Percentiles rank a stretch among this genome's conserved stretches.
Evolutionary conservation across 2,113 vertebrate genomes (phyloP).

Genomic region (Heptranchias perlo): DNA sequence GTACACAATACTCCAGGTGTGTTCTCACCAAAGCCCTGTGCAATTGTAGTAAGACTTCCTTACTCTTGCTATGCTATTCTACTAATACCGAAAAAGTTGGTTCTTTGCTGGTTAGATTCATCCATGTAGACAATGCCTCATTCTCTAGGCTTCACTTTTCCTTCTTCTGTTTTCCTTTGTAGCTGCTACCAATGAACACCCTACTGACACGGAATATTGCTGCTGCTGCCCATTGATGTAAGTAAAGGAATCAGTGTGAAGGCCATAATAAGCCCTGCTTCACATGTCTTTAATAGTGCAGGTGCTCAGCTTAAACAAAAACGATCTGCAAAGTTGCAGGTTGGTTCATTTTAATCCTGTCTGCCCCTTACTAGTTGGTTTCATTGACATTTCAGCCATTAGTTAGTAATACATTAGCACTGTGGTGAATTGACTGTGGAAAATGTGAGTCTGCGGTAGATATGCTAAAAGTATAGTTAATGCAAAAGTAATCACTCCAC

Average conservation of each 20-base stretch:
- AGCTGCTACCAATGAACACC: not conserved
- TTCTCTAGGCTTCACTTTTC: not conserved
- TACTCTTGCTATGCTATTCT: not conserved
- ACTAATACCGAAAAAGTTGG: not conserved
- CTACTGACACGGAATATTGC: not conserved
- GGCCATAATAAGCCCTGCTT: not conserved
- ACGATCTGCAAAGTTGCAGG: not conserved
- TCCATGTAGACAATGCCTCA: not conserved
- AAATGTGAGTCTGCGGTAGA: not conserved
- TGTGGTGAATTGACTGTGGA: slow-evolving; percentile 8
- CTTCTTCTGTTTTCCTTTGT: not conserved
- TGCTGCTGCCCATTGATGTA: not conserved
- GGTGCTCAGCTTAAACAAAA: not conserved
- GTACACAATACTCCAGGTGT: too few species aligned
- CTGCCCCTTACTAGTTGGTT: not conserved
- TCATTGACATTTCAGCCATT: not conserved
- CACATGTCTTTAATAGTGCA: not conserved
- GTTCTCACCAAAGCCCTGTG: too few species aligned
- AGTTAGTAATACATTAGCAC: not conserved
- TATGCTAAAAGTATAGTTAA: not conserved
- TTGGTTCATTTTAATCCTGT: not conserved
- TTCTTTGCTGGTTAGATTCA: not conserved
- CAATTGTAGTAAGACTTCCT: too few species aligned
- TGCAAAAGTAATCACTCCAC: slow-evolving; percentile 3
- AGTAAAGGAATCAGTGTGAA: not conserved